A percentile compares a stretch with the other conserved stretches of the same genome.
These are phyloP conservation scores for Drosophila limbata DNA, from an alignment of 2,888 invertebrate species.

Conservation along the genomic window DNA sequence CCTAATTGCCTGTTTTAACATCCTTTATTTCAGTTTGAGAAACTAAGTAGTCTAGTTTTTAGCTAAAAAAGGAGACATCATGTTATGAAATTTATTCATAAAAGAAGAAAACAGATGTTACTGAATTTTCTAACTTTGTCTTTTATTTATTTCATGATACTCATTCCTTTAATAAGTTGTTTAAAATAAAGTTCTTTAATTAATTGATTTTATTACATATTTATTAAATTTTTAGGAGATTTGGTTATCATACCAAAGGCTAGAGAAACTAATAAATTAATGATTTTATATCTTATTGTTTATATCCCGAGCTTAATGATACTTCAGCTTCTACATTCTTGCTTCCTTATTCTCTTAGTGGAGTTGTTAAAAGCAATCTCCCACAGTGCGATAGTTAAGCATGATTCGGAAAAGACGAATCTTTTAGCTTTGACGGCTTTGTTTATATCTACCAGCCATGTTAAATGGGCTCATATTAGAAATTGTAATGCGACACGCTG, in stretches of 20 bases:
- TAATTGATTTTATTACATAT: no score
- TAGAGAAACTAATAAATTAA: no score
- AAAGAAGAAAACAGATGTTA: no score
- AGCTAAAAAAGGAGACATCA: background rate
- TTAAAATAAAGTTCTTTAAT: no score
- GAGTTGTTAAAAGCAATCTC: background rate
- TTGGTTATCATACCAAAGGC: no score
- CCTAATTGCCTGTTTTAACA: slow-evolving; percentile 4
- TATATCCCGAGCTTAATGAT: no score
- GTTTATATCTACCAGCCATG: slow-evolving; percentile 53
- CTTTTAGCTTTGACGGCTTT: slow-evolving; percentile 59
- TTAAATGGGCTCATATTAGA: slow-evolving; percentile 70
- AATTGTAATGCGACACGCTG: slow-evolving; percentile 78
- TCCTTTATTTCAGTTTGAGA: background rate
- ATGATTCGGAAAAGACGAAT: slow-evolving; percentile 28
- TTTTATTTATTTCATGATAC: no score
- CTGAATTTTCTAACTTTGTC: no score
- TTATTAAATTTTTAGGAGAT: no score
- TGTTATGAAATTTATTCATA: background rate
- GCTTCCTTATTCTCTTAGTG: background rate
- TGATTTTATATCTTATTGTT: no score
- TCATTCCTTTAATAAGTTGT: no score
- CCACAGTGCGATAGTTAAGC: slow-evolving; percentile 11
- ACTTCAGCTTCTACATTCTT: background rate
- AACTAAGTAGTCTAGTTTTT: no score